These are phyloP conservation scores for Stegastes partitus DNA, from an alignment of 2,113 vertebrate genomes.

Conservation along the genomic window DNA sequence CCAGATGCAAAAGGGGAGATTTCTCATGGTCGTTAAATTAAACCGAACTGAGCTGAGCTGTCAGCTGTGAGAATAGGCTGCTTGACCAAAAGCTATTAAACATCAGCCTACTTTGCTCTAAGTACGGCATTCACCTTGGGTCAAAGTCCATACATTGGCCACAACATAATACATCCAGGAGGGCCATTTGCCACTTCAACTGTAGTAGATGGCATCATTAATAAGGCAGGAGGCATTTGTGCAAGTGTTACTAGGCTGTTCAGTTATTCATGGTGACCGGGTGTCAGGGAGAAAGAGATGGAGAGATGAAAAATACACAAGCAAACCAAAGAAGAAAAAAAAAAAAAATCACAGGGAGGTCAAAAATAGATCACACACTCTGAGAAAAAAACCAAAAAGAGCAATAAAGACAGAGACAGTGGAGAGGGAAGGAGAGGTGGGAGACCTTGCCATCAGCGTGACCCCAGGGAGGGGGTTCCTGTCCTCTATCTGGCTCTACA, in stretches of 20 bases:
- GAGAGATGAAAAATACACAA: slow-evolving; percentile 18
- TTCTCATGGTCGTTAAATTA: slow-evolving; percentile 13
- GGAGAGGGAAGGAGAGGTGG: slow-evolving; percentile 27
- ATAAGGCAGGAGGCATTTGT: slow-evolving; percentile 67
- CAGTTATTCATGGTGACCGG: slow-evolving; percentile 53
- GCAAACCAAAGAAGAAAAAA: slow-evolving; percentile 28
- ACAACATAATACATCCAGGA: slow-evolving; percentile 28
- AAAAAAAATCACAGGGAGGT: slow-evolving; percentile 33
- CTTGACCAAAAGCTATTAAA: slow-evolving; percentile 43
- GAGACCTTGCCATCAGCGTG: slow-evolving; percentile 68
- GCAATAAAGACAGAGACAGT: slow-evolving; percentile 37
- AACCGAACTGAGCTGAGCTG: slow-evolving; percentile 5
- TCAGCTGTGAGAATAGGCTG: slow-evolving; percentile 15
- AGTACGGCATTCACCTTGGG: slow-evolving; percentile 36
- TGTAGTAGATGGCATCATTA: slow-evolving; percentile 53
- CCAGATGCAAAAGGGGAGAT: slow-evolving; percentile 8
- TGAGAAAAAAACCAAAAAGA: slow-evolving; percentile 62
- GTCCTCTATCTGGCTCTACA: slow-evolving; percentile 73
- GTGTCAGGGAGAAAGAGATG: slow-evolving; percentile 27
- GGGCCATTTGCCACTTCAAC: slow-evolving; percentile 31
- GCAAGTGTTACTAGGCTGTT: slow-evolving; percentile 52
- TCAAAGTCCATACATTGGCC: slow-evolving; percentile 26
- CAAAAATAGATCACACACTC: slow-evolving; percentile 56
- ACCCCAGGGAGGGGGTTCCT: slow-evolving; percentile 78
- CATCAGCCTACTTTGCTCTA: background rate